A percentile compares a stretch with the other conserved stretches of the same genome.
These are phyloP conservation scores for Pipistrellus pygmaeus DNA, from an alignment of 2,797 vertebrate species.

Conservation along the genomic window DNA sequence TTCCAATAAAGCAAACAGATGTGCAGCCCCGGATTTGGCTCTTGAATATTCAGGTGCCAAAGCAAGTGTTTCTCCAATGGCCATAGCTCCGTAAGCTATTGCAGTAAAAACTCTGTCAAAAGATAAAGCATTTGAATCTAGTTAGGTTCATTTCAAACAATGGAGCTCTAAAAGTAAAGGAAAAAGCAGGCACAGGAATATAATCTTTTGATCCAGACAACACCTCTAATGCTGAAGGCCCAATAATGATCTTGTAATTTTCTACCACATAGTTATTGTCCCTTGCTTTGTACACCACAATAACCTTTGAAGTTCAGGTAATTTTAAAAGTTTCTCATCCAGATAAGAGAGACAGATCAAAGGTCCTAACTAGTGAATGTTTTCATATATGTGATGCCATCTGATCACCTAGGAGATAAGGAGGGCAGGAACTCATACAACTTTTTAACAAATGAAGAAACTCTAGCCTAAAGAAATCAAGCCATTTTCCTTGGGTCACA, in stretches of 20 bases:
- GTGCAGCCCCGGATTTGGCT: conserved; percentile 80
- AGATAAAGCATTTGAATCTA: conserved; percentile 54
- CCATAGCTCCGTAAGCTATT: conserved; percentile 80
- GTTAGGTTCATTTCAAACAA: conserved; percentile 14
- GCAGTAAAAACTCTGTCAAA: conserved; percentile 81
- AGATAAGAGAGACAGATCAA: conserved; percentile 50
- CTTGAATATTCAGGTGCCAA: conserved; percentile 83
- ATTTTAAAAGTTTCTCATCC: conserved; percentile 55
- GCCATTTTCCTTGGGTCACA: not conserved
- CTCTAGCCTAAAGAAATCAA: not conserved
- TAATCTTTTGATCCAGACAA: not conserved
- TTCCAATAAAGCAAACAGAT: conserved; percentile 83
- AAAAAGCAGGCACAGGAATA: not conserved
- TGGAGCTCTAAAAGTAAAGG: not conserved
- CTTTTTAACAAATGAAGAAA: conserved; percentile 23
- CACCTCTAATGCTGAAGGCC: not conserved
- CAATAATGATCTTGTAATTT: not conserved
- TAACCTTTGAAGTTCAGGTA: conserved; percentile 15
- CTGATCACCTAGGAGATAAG: conserved; percentile 26
- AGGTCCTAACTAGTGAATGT: conserved; percentile 20
- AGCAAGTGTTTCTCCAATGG: conserved; percentile 80
- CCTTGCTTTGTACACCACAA: not conserved
- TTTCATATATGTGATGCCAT: conserved; percentile 16
- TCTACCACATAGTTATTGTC: not conserved
- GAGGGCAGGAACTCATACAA: not conserved